Evolutionary conservation across 2,888 invertebrate genomes (phyloP).

Genomic region (Podotricha telesiphe): DNA sequence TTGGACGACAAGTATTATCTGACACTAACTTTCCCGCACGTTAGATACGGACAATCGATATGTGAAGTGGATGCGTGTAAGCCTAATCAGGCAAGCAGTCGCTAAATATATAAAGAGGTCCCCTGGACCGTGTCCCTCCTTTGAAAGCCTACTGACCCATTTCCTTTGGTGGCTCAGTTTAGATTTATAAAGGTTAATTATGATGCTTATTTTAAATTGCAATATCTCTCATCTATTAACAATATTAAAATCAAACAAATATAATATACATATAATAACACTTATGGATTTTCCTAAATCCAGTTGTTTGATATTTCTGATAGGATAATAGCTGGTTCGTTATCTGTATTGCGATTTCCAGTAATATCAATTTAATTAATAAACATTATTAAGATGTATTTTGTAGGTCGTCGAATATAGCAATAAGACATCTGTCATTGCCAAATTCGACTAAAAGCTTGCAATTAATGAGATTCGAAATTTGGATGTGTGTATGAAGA

Average conservation of each 20-base stretch:
- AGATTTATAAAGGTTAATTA: slow-evolving; percentile 24
- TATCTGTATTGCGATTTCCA: slow-evolving; percentile 17
- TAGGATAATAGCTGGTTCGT: not conserved
- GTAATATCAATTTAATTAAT: slow-evolving; percentile 9
- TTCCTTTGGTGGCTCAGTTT: slow-evolving; percentile 28
- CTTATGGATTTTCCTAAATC: not conserved
- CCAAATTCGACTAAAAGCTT: not conserved
- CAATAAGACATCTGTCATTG: slow-evolving; percentile 3
- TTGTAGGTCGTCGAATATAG: slow-evolving; percentile 21
- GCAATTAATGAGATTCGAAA: not conserved
- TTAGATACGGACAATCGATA: slow-evolving; percentile 76
- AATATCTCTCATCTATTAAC: not conserved
- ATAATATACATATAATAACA: not conserved
- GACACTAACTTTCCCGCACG: slow-evolving; percentile 65
- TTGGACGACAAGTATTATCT: slow-evolving; percentile 71
- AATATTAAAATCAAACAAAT: not conserved
- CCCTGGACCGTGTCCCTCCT: slow-evolving; percentile 44
- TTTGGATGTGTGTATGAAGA: not conserved
- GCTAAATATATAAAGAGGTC: slow-evolving; percentile 47
- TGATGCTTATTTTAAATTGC: slow-evolving; percentile 22
- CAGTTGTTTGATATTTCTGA: not conserved
- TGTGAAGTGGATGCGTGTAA: slow-evolving; percentile 59
- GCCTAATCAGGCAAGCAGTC: slow-evolving; percentile 64
- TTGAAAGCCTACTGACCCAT: slow-evolving; percentile 46
- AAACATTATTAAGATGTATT: slow-evolving; percentile 19